Evolutionary conservation across 2,888 invertebrate species (phyloP).

Genomic region (Drosophila picticornis): DNA sequence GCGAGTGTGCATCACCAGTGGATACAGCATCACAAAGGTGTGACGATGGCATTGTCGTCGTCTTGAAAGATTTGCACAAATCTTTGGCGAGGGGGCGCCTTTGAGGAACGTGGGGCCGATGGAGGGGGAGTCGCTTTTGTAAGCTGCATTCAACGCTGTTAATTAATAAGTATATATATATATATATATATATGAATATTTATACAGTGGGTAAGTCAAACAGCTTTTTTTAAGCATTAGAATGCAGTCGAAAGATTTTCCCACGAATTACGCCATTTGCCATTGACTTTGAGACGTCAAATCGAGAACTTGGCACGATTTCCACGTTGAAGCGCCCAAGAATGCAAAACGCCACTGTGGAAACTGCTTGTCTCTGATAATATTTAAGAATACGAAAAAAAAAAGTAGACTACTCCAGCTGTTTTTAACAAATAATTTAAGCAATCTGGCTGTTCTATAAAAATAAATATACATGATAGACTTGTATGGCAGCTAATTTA

Average conservation of each 20-base stretch:
- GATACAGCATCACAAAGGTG: conserved; percentile 63
- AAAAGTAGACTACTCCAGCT: neutral
- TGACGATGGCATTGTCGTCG: conserved; percentile 49
- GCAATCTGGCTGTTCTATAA: neutral
- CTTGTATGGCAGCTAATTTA: neutral
- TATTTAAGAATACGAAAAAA: neutral
- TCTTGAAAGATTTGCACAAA: conserved; percentile 56
- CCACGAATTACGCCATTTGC: conserved; percentile 73
- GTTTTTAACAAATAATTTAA: neutral
- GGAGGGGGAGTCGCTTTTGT: conserved; percentile 19
- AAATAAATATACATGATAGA: neutral
- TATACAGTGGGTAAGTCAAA: conserved; percentile 56
- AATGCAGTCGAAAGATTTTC: conserved; percentile 71
- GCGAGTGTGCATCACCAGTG: conserved; percentile 28
- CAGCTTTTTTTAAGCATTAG: conserved; percentile 34
- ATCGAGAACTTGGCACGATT: conserved; percentile 72
- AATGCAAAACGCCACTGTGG: conserved; percentile 42
- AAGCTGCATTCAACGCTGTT: conserved; percentile 53
- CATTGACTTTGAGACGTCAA: conserved; percentile 78
- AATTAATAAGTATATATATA: conserved; percentile 43
- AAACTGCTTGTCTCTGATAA: conserved; percentile 10
- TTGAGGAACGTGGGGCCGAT: neutral
- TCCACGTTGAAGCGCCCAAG: conserved; percentile 55
- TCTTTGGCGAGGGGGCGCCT: conserved; percentile 24
- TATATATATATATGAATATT: neutral